phyloP scores from a whole-genome alignment of 2,113 vertebrate genomes.

The Colistium nudipinnis region DNA sequence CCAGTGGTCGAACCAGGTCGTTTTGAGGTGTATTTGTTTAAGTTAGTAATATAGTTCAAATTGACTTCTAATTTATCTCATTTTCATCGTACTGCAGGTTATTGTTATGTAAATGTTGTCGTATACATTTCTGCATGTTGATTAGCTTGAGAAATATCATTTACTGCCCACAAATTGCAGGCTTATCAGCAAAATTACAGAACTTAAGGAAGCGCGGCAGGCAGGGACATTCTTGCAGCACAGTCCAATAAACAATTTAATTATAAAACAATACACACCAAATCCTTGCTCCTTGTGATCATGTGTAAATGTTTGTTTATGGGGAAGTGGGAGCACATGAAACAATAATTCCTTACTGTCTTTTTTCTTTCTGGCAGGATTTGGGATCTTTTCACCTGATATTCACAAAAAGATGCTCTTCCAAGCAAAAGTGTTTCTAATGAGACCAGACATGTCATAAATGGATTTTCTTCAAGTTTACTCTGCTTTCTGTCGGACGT shows the following conservation, averaged over 20 bases:
- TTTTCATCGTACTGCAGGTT: slow-evolving; percentile 7
- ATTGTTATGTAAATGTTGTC: slow-evolving; percentile 13
- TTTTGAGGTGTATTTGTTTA: slow-evolving; percentile 22
- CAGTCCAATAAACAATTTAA: neutral
- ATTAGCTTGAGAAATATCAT: slow-evolving; percentile 16
- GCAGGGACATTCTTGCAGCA: neutral
- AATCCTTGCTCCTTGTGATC: neutral
- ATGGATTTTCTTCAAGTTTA: too few species aligned
- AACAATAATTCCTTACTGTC: neutral
- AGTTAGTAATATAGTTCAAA: slow-evolving; percentile 24
- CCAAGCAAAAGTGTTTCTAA: too few species aligned
- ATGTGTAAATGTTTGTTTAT: neutral
- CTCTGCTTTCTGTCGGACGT: slow-evolving; percentile 18
- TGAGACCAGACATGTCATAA: too few species aligned
- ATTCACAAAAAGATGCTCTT: too few species aligned
- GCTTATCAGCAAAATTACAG: slow-evolving; percentile 17
- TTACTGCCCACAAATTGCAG: neutral
- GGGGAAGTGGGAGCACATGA: neutral
- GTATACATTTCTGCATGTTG: slow-evolving; percentile 4
- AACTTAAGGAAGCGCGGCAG: neutral
- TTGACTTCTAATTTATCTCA: slow-evolving; percentile 39
- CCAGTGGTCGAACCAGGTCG: slow-evolving; percentile 2
- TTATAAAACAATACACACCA: neutral
- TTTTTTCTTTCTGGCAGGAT: neutral
- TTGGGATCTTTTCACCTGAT: too few species aligned